These are phyloP conservation scores for Rhinichthys klamathensis DNA, from an alignment of 2,113 vertebrate genomes.

Conservation along the genomic window DNA sequence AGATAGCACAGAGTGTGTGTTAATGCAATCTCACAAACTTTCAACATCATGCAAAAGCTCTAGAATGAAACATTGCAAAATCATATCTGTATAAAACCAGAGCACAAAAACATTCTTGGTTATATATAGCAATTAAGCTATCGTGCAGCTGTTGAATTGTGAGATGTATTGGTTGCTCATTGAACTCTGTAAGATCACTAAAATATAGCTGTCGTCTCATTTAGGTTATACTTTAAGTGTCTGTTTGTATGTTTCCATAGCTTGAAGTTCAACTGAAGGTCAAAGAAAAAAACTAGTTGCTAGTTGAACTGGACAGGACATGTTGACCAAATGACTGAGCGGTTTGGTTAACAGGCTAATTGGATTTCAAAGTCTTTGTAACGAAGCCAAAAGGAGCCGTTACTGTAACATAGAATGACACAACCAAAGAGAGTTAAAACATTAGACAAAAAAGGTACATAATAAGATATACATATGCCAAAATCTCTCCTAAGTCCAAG, in stretches of 20 bases:
- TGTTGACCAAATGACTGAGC: not conserved
- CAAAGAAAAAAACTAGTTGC: not conserved
- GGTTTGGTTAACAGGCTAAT: not conserved
- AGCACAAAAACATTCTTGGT: not conserved
- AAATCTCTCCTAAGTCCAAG: too few species aligned
- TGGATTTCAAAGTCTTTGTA: not conserved
- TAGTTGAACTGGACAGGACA: not conserved
- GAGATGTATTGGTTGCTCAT: not conserved
- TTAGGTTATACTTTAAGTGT: not conserved
- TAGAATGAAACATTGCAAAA: not conserved
- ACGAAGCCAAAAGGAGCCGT: not conserved
- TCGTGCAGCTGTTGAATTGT: not conserved
- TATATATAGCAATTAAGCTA: not conserved
- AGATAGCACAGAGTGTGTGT: not conserved
- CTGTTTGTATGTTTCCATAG: not conserved
- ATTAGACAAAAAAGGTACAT: not conserved
- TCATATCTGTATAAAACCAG: not conserved
- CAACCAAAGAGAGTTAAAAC: not conserved
- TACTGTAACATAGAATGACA: not conserved
- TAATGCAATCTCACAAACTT: not conserved
- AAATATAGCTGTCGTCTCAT: not conserved
- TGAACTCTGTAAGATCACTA: not conserved
- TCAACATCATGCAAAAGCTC: not conserved
- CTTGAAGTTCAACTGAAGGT: constrained; percentile 6
- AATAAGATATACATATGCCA: not conserved